These are phyloP conservation scores for Enteromius afrohamiltoni DNA, from an alignment of 2,797 vertebrate genomes.

Conservation along the genomic window DNA sequence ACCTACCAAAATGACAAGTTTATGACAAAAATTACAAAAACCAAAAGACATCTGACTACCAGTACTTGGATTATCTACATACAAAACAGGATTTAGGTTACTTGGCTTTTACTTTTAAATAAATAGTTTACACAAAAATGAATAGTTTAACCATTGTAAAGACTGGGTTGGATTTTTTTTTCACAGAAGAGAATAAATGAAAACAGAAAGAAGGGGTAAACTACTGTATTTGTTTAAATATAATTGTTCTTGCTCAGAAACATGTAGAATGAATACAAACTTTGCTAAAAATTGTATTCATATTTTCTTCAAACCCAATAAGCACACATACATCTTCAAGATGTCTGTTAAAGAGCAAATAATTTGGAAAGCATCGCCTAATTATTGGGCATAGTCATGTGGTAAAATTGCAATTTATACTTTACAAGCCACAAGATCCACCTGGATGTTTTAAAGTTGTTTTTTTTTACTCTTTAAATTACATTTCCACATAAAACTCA, in stretches of 20 bases:
- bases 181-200: background rate
- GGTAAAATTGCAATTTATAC: background rate
- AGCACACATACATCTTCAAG: background rate
- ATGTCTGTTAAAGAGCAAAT: background rate
- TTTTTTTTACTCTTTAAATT: too few relatives aligned
- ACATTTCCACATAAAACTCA: background rate
- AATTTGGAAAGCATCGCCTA: background rate
- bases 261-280: background rate
- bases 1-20: slow-evolving; percentile 16
- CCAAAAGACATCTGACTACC: slow-evolving; percentile 9
- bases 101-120: slow-evolving; percentile 1
- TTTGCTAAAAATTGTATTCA: background rate
- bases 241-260: background rate
- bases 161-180: background rate
- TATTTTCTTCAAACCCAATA: background rate
- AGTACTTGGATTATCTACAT: background rate
- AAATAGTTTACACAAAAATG: background rate
- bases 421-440: background rate
- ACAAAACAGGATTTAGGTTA: background rate
- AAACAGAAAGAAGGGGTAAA: background rate
- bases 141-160: background rate
- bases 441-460: background rate
- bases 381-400: background rate
- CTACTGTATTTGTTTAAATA: background rate
- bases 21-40: slow-evolving; percentile 40